Percentiles rank a stretch among this genome's conserved stretches.
These are phyloP conservation scores for Gorsachius goisagi DNA, from an alignment of 2,113 vertebrate species.

Conservation along the genomic window DNA sequence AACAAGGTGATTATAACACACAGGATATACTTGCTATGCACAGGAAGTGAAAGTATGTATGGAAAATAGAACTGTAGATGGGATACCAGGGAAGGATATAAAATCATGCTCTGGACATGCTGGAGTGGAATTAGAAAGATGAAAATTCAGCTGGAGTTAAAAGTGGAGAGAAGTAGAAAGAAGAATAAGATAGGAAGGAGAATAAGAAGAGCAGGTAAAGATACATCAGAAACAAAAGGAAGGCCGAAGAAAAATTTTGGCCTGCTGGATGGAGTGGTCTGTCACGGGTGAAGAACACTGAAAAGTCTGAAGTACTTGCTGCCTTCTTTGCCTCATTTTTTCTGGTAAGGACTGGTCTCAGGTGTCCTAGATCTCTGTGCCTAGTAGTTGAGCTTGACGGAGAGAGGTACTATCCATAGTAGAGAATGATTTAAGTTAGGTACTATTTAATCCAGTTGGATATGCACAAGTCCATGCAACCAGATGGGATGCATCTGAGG, in stretches of 20 bases:
- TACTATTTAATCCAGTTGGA: not conserved
- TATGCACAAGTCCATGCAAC: not conserved
- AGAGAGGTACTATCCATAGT: not conserved
- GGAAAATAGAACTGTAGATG: not conserved
- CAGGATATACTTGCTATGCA: not conserved
- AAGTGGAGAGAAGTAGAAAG: not conserved
- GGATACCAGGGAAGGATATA: not conserved
- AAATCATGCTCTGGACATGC: not conserved
- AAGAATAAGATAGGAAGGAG: not conserved
- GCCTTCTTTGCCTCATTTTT: not conserved
- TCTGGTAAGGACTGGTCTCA: not conserved
- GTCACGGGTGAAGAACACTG: not conserved
- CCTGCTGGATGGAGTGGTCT: not conserved
- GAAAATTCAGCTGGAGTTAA: not conserved
- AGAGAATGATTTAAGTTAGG: not conserved
- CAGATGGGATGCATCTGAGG: not conserved
- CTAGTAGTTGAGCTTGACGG: not conserved
- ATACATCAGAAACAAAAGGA: not conserved
- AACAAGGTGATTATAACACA: not conserved
- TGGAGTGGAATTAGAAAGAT: not conserved
- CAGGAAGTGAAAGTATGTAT: not conserved
- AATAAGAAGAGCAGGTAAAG: not conserved
- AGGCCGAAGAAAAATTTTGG: not conserved
- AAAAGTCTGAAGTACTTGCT: not conserved
- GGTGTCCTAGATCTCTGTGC: not conserved